phyloP scores from a whole-genome alignment of 2,888 invertebrate species.

The Odontocolon sp. region DNA sequence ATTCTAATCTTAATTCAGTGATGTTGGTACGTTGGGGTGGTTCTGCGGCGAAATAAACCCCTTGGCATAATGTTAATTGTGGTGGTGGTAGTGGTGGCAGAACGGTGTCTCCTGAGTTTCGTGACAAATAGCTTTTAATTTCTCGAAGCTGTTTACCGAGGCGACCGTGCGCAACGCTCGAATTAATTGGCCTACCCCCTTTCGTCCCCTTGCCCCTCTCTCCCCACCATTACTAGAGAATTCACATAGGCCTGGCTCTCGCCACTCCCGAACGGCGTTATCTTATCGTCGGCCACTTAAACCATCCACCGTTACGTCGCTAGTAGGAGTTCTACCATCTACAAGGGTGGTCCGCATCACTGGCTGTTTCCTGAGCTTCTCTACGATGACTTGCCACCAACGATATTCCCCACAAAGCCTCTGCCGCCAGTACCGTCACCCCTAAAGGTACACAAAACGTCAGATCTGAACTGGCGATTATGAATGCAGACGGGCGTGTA shows the following conservation, averaged over 20 bases:
- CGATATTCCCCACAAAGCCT: constrained; percentile 43
- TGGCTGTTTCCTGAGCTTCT: constrained; percentile 26
- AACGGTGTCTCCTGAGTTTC: constrained; percentile 51
- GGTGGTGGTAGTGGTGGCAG: constrained; percentile 9
- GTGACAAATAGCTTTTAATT: constrained; percentile 81
- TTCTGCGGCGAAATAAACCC: constrained; percentile 8
- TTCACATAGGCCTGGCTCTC: constrained; percentile 59
- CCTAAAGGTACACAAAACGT: constrained; percentile 68
- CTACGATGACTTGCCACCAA: constrained; percentile 5
- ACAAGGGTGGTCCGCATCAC: neutral
- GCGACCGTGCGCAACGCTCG: constrained; percentile 68
- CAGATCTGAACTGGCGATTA: constrained; percentile 77
- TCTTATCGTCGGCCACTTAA: constrained; percentile 80
- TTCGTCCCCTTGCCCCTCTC: neutral
- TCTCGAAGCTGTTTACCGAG: constrained; percentile 79
- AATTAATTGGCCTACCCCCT: constrained; percentile 75
- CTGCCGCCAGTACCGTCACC: constrained; percentile 49
- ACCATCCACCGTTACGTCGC: constrained; percentile 66
- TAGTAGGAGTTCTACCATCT: constrained; percentile 39
- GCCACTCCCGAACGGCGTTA: constrained; percentile 73
- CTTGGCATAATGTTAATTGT: constrained; percentile 38
- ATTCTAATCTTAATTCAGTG: constrained; percentile 78
- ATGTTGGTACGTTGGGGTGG: constrained; percentile 40
- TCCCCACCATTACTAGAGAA: constrained; percentile 12
- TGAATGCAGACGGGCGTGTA: constrained; percentile 76